Evolutionary conservation across 1,140 invertebrate species (phyloP).

Genomic region (Drosophila saltans): DNA sequence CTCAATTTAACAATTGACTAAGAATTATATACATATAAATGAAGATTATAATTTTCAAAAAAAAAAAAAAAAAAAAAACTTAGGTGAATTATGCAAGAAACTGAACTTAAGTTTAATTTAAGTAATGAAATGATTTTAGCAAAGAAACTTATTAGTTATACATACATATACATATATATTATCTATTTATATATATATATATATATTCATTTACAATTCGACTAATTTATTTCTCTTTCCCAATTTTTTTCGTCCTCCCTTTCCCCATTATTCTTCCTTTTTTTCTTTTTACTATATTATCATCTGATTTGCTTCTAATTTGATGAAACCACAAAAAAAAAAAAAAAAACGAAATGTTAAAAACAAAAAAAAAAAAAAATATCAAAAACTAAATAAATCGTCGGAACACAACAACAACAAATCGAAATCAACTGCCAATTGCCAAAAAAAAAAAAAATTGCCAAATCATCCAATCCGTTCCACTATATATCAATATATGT

Average conservation of each 20-base stretch:
- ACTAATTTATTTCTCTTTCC: constrained; percentile 42
- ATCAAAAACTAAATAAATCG: constrained; percentile 22
- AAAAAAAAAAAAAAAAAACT: not conserved
- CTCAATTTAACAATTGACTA: not conserved
- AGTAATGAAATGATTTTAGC: constrained; percentile 7
- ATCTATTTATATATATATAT: constrained; percentile 28
- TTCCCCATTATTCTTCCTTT: constrained; percentile 30
- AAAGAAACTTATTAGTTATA: constrained; percentile 6
- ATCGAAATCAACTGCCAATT: too few species aligned
- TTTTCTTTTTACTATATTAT: constrained; percentile 42
- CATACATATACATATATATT: constrained; percentile 14
- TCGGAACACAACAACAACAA: constrained; percentile 16
- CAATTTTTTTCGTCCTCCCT: constrained; percentile 3
- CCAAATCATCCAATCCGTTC: constrained; percentile 56
- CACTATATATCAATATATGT: constrained; percentile 29
- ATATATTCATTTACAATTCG: constrained; percentile 40
- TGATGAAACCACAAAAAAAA: constrained; percentile 18
- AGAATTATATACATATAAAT: not conserved
- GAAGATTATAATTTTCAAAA: not conserved
- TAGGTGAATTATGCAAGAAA: not conserved
- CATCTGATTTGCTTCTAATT: constrained; percentile 50
- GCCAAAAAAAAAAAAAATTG: constrained; percentile 41
- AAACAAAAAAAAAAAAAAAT: constrained; percentile 22
- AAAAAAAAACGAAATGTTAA: constrained; percentile 2
- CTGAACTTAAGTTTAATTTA: constrained; percentile 6